Conservation (phyloP, 2,888 invertebrate species). For the Geotrupes spiniger region DNA sequence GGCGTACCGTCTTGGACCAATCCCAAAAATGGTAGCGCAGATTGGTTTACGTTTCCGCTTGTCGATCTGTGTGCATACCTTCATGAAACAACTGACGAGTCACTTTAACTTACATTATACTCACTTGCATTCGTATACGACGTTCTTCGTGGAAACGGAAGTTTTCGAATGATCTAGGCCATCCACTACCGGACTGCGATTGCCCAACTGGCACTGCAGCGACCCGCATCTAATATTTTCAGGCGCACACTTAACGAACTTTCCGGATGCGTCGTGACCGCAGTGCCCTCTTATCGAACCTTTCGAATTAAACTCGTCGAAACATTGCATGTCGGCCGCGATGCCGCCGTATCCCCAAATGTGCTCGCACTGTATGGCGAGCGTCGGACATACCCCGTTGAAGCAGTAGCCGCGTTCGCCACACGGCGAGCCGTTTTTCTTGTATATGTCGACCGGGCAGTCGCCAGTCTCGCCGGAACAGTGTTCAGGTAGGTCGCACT, state of each 20-base stretch:
- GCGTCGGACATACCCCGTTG: constrained; percentile 87
- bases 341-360: constrained; percentile 90
- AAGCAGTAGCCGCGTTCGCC: constrained; percentile 78
- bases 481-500: constrained; percentile 94
- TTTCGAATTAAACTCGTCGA: constrained; percentile 92
- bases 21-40: constrained; percentile 70
- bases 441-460: constrained; percentile 86
- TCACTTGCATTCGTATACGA: constrained; percentile 96
- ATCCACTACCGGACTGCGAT: constrained; percentile 73
- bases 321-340: constrained; percentile 84
- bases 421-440: constrained; percentile 91
- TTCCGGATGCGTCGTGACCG: constrained; percentile 69
- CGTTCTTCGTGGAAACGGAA: constrained; percentile 82
- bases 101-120: constrained; percentile 45
- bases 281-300: constrained; percentile 96
- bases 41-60: constrained; percentile 59
- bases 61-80: constrained; percentile 55
- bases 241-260: constrained; percentile 79
- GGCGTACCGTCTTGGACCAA: constrained; percentile 92
- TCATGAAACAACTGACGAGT: neutral
- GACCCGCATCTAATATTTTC: constrained; percentile 89
- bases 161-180: constrained; percentile 84
- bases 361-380: constrained; percentile 82
- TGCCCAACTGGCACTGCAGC: constrained; percentile 81
- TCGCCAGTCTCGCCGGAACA: constrained; percentile 87